A percentile compares a stretch with the other conserved stretches of the same genome.
phyloP scores from a whole-genome alignment of 2,797 vertebrate genomes.

The Cuniculus paca region DNA sequence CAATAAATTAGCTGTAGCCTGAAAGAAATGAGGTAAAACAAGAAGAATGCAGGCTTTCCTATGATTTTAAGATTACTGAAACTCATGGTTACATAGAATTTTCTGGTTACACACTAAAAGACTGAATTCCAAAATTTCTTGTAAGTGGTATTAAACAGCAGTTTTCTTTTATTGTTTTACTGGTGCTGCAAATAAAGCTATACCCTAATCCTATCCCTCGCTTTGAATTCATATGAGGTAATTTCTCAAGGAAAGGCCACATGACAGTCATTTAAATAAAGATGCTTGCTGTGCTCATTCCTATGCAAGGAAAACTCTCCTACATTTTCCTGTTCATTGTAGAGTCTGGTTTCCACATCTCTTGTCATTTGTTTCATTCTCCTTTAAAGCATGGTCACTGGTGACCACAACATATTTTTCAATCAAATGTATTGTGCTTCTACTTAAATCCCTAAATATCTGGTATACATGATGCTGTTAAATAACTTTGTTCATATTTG shows the following conservation, averaged over 20 bases:
- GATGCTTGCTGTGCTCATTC: too few relatives aligned
- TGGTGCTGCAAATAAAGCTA: neutral
- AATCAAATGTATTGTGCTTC: neutral
- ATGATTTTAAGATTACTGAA: neutral
- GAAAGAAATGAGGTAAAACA: neutral
- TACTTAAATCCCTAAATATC: neutral
- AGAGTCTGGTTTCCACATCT: neutral
- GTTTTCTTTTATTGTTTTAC: neutral
- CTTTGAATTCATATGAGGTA: neutral
- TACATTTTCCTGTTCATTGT: neutral
- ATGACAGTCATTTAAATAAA: neutral
- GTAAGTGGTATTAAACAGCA: neutral
- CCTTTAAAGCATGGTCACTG: neutral
- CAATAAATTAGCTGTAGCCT: neutral
- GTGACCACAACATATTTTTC: neutral
- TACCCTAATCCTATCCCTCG: neutral
- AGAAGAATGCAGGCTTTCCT: neutral
- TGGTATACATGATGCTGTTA: neutral
- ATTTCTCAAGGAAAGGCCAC: neutral
- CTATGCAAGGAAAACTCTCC: neutral
- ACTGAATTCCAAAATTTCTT: neutral
- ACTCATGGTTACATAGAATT: neutral
- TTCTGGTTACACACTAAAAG: neutral
- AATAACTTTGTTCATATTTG: neutral
- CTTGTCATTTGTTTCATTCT: neutral